These are phyloP conservation scores for Turnix velox DNA, from an alignment of 2,113 vertebrate genomes.

Conservation along the genomic window DNA sequence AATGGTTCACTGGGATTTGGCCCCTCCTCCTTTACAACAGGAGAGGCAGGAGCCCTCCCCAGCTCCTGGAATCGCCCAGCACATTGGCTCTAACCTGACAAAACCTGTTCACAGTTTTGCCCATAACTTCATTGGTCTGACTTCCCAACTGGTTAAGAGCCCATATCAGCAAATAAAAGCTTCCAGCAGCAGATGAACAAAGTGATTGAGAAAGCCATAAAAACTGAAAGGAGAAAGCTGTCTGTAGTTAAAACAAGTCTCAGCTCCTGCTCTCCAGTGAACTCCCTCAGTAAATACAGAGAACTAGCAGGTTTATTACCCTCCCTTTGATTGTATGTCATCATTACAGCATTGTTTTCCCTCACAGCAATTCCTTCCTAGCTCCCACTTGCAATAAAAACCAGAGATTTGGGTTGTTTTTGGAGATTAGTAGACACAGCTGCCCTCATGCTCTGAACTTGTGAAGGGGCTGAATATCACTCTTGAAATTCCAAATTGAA, in stretches of 20 bases:
- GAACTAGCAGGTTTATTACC: slow-evolving; percentile 50
- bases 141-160: slow-evolving; percentile 56
- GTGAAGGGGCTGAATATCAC: neutral
- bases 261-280: slow-evolving; percentile 21
- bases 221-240: slow-evolving; percentile 31
- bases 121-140: slow-evolving; percentile 28
- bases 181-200: slow-evolving; percentile 42
- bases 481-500: neutral
- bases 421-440: slow-evolving; percentile 45
- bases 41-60: neutral
- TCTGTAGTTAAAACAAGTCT: slow-evolving; percentile 56
- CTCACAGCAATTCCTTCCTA: slow-evolving; percentile 36
- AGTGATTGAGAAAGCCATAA: slow-evolving; percentile 66
- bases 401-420: slow-evolving; percentile 24
- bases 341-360: slow-evolving; percentile 61
- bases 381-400: slow-evolving; percentile 49
- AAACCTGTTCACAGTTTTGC: neutral
- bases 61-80: neutral
- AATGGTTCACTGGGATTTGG: neutral
- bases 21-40: neutral
- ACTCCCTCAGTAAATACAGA: slow-evolving; percentile 50
- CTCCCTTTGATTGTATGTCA: slow-evolving; percentile 57
- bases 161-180: slow-evolving; percentile 68
- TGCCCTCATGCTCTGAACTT: neutral
- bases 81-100: neutral